These are phyloP conservation scores for Salticus scenicus DNA, from an alignment of 2,888 invertebrate genomes.

Conservation along the genomic window DNA sequence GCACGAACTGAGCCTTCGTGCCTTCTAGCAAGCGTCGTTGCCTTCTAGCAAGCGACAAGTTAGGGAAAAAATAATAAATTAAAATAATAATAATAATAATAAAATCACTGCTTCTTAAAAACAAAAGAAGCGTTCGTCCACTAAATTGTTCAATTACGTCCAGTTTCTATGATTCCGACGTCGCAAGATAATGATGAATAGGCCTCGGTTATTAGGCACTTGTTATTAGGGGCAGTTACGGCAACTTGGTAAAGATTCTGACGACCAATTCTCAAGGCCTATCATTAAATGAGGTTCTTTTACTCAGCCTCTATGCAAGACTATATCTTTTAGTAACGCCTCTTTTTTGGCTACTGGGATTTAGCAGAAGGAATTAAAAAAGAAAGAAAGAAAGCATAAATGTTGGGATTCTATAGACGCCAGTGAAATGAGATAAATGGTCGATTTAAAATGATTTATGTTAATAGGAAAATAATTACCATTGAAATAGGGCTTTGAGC, in stretches of 20 bases:
- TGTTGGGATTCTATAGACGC: no score
- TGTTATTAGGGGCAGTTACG: constrained; percentile 59
- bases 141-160: constrained; percentile 21
- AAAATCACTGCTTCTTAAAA: neutral
- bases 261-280: constrained; percentile 2
- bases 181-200: constrained; percentile 43
- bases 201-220: constrained; percentile 38
- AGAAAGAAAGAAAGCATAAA: neutral
- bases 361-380: neutral
- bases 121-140: neutral
- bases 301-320: neutral
- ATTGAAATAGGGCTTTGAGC: no score
- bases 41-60: no score
- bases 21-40: no score
- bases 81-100: no score
- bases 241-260: neutral
- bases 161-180: constrained; percentile 45
- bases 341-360: constrained; percentile 15
- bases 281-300: constrained; percentile 24
- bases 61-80: neutral
- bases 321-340: constrained; percentile 9
- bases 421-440: no score
- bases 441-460: no score
- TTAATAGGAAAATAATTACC: no score
- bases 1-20: neutral